Conservation (phyloP, 2,797 vertebrate genomes). For the Xerus rutilus region DNA sequence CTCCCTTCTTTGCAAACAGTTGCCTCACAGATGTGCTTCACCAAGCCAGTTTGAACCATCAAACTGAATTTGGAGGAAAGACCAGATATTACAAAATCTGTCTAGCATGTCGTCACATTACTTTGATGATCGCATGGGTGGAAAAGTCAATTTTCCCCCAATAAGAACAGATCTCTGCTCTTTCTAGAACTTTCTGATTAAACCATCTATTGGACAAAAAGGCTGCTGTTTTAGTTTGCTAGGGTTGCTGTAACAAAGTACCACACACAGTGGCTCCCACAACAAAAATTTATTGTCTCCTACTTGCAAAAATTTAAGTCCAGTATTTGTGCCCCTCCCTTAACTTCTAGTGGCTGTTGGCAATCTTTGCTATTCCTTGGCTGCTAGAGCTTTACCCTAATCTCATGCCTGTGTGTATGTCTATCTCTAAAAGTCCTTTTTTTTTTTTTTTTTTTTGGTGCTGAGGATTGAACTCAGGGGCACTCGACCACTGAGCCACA, state of each 20-base stretch:
- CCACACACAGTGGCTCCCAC: background rate
- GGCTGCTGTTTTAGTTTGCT: background rate
- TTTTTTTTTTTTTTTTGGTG: no score
- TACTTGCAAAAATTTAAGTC: background rate
- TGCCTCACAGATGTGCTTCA: background rate
- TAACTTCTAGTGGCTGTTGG: background rate
- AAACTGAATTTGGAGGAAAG: background rate
- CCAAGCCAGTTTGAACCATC: background rate
- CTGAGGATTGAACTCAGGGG: no score
- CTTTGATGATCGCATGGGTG: background rate
- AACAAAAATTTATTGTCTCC: background rate
- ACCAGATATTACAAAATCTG: background rate
- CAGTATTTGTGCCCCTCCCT: rapidly evolving
- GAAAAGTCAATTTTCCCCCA: background rate
- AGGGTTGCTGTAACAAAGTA: background rate
- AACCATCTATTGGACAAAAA: slow-evolving; percentile 1
- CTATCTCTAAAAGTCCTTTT: background rate
- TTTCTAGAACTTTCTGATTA: slow-evolving; percentile 49
- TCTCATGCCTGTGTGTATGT: background rate
- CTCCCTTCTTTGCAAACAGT: background rate
- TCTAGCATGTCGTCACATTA: background rate
- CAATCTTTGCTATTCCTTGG: background rate
- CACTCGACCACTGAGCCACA: no score
- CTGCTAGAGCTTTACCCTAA: background rate
- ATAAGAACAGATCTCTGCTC: background rate